Base-by-base conservation (phyloP, 2,113 vertebrate genomes). In the Cynocephalus volans region DNA sequence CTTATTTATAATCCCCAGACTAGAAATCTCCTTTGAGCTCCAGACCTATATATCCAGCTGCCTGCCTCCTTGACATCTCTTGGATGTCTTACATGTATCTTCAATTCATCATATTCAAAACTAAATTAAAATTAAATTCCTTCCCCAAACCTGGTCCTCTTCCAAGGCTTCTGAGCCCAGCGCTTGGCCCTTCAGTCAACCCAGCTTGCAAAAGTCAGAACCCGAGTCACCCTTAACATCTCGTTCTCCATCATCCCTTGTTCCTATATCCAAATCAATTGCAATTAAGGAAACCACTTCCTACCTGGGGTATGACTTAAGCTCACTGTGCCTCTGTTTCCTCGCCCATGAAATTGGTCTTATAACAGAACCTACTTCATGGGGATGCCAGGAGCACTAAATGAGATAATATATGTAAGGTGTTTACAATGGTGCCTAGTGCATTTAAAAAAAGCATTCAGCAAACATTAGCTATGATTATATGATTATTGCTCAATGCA, bases 81-180 rank as follows among this genome's bases (percentile, higher is more conserved):
- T 75, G 23, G 33, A 69, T 91, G 52, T 93, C 64, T 91, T 65
- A 75, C 31, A 93, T 33, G 9, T 77, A 82, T 87, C n/a, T 93
- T 87, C 73, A 93, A 95, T 77, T 84, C 75, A 75, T 85, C 82
- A 80, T 70, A 28, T 72, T 67, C 41, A 79, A 93, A 87, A 83
- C 41, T 82, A 56, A 92, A 60, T 26, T 84, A 81, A 93, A 92
- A 82, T 81, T 64, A 77, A 82, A 84, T 91, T 91, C 5, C 62
- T 93, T 94, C 58, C 33, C 41, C 60, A 89, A 24, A 84, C 36
- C 0, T 80, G 73, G 15, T 65, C 52, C 6, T 82, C 24, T 94
- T 88, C 62, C 21, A 67, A 92, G 33, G 13, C 12, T 79, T 17
- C 50, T 81, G 41, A 76, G 65, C 15, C 26, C 64, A 82, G 8